Conservation (phyloP, 35 echinoderm and acorn worm species). For the Patiria miniata region DNA sequence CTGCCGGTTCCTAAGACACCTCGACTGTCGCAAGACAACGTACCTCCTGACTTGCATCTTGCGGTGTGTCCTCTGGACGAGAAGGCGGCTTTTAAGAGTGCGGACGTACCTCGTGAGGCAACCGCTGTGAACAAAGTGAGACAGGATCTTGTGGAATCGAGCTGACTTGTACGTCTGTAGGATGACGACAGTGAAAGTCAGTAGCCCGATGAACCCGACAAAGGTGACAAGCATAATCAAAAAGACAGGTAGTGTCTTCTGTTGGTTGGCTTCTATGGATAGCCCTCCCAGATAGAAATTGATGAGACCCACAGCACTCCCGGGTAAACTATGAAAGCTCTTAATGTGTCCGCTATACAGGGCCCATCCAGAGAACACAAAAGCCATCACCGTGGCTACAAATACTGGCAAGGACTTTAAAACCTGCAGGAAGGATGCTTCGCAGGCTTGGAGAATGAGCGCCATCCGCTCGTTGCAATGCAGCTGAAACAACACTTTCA, state of each 20-base stretch:
- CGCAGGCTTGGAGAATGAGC: not conserved
- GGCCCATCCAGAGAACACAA: constrained; percentile 30
- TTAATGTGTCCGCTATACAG: not conserved
- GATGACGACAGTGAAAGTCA: constrained; percentile 21
- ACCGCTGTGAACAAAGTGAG: constrained; percentile 11
- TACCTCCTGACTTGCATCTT: constrained; percentile 11
- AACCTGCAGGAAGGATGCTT: not conserved
- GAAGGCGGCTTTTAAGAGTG: not conserved
- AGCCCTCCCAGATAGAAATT: constrained; percentile 18
- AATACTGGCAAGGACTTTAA: constrained; percentile 3
- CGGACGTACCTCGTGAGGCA: constrained; percentile 4
- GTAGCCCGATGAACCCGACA: not conserved
- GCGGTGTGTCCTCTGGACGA: not conserved
- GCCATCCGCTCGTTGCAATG: not conserved
- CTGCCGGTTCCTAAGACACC: constrained; percentile 7
- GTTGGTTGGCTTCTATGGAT: not conserved
- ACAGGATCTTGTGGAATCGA: constrained; percentile 16
- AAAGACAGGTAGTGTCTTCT: constrained; percentile 9
- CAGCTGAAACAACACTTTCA: constrained; percentile 8
- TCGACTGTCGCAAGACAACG: not conserved
- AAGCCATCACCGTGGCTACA: not conserved
- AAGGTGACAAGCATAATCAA: not conserved
- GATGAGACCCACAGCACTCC: not conserved
- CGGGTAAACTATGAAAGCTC: not conserved
- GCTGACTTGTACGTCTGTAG: constrained; percentile 30